Percentiles rank a stretch among this genome's conserved stretches.
phyloP scores from a whole-genome alignment of 2,797 vertebrate genomes.

The Sebastes elongatus region DNA sequence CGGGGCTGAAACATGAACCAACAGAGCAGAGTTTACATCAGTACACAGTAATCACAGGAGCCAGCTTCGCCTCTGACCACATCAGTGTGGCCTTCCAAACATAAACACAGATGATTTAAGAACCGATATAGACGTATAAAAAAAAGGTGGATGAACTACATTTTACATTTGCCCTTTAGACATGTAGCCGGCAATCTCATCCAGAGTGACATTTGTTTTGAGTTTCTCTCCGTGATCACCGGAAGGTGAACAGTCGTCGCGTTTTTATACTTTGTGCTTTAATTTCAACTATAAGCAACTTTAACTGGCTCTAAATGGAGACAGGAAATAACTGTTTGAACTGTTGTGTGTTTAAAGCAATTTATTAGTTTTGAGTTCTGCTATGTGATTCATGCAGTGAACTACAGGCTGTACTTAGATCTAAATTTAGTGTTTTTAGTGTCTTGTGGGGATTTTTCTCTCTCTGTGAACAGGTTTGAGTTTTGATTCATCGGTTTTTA shows the following conservation, averaged over 20 bases:
- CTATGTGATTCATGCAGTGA: neutral
- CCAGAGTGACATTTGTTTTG: slow-evolving; percentile 52
- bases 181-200: slow-evolving; percentile 51
- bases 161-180: slow-evolving; percentile 71
- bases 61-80: slow-evolving; percentile 52
- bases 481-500: neutral
- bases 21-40: slow-evolving; percentile 57
- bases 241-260: slow-evolving; percentile 13
- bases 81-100: slow-evolving; percentile 53
- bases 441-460: neutral
- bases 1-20: slow-evolving; percentile 70
- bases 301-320: neutral
- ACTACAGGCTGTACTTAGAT: neutral
- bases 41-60: slow-evolving; percentile 59
- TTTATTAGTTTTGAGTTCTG: neutral
- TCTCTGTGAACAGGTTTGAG: neutral
- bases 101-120: slow-evolving; percentile 70
- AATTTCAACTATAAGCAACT: slow-evolving; percentile 20
- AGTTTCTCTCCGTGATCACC: slow-evolving; percentile 35
- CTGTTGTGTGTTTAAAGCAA: neutral
- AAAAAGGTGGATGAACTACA: slow-evolving; percentile 57
- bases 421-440: neutral
- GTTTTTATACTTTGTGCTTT: slow-evolving; percentile 31
- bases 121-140: slow-evolving; percentile 47
- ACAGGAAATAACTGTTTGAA: slow-evolving; percentile 20